A percentile compares a stretch with the other conserved stretches of the same genome.
Evolutionary conservation across 2,797 vertebrate genomes (phyloP).

Genomic region (Spizella passerina): DNA sequence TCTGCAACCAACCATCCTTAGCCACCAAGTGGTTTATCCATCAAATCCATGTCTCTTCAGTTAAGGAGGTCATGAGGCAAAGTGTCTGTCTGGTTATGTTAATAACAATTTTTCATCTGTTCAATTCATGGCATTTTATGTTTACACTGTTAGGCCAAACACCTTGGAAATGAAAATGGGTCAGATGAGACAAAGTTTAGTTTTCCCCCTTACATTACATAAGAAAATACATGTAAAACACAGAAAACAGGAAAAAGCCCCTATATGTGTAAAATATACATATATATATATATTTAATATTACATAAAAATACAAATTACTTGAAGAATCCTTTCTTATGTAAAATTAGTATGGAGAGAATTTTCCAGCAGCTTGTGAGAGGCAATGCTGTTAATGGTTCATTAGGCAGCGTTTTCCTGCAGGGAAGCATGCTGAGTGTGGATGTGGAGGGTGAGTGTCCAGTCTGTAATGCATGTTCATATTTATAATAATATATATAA

Average conservation of each 20-base stretch:
- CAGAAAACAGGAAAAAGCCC: neutral
- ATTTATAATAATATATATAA: neutral
- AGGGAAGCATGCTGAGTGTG: fast-evolving
- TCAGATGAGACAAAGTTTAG: neutral
- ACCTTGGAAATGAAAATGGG: neutral
- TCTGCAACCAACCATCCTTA: neutral
- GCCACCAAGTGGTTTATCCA: neutral
- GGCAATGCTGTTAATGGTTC: neutral
- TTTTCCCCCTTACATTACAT: neutral
- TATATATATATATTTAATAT: neutral
- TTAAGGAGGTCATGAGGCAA: neutral
- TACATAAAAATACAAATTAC: neutral
- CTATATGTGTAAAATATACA: too few relatives aligned
- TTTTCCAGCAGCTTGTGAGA: neutral
- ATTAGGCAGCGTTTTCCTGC: fast-evolving
- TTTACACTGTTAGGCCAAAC: neutral
- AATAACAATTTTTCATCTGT: neutral
- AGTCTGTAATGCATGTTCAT: neutral
- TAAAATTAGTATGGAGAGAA: neutral
- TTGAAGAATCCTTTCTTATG: neutral
- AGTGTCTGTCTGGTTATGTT: neutral
- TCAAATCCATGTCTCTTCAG: neutral
- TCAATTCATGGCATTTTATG: neutral
- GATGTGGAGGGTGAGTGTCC: neutral
- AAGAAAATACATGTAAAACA: neutral